phyloP scores from a whole-genome alignment of 2,888 invertebrate genomes.

The Mongoloraphidia duomilia region DNA sequence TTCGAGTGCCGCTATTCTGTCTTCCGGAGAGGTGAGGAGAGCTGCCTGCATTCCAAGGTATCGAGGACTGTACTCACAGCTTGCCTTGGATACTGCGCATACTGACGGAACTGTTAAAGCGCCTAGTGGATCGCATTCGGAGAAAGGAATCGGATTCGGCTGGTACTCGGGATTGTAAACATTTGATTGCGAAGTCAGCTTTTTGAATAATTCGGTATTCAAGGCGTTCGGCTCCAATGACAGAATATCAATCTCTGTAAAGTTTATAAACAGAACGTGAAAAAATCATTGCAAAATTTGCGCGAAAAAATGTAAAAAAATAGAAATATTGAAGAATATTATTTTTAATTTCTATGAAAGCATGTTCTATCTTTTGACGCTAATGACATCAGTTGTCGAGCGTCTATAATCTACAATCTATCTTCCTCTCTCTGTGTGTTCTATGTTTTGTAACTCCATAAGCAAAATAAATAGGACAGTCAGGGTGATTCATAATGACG shows the following conservation, averaged over 20 bases:
- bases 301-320: background rate
- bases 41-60: conserved; percentile 37
- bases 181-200: conserved; percentile 24
- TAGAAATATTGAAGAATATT: background rate
- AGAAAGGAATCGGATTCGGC: conserved; percentile 33
- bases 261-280: too few relatives aligned
- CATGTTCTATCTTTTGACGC: too few relatives aligned
- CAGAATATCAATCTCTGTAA: conserved; percentile 5
- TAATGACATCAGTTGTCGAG: too few relatives aligned
- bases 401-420: too few relatives aligned
- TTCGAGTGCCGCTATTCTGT: conserved; percentile 35
- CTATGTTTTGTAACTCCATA: too few relatives aligned
- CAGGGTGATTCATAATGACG: too few relatives aligned
- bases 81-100: conserved; percentile 19
- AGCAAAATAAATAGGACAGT: too few relatives aligned
- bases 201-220: conserved; percentile 14
- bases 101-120: conserved; percentile 29
- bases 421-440: too few relatives aligned
- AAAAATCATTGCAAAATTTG: too few relatives aligned
- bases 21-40: conserved; percentile 29
- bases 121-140: conserved; percentile 39
- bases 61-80: conserved; percentile 21
- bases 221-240: conserved; percentile 7
- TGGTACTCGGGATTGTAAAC: conserved; percentile 27
- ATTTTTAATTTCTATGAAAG: too few relatives aligned